These are phyloP conservation scores for Girardinichthys multiradiatus DNA, from an alignment of 2,113 vertebrate species.

Conservation along the genomic window DNA sequence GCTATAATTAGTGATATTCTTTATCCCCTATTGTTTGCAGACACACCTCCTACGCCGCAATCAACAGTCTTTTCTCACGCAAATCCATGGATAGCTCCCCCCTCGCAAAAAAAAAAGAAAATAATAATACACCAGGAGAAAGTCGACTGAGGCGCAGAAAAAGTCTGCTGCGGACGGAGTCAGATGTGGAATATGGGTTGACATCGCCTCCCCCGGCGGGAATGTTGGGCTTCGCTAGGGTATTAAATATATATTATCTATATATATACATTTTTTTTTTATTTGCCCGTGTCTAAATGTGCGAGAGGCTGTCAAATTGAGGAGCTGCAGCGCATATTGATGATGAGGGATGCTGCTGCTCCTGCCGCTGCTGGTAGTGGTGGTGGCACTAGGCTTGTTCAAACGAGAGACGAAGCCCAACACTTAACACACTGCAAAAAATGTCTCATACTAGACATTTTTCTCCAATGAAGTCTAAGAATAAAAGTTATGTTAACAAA, in stretches of 20 bases:
- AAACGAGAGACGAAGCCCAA: constrained; percentile 47
- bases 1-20: neutral
- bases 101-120: neutral
- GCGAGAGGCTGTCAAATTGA: constrained; percentile 37
- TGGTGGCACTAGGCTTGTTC: constrained; percentile 63
- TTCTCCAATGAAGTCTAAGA: neutral
- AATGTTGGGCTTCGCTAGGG: neutral
- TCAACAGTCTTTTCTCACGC: constrained; percentile 45
- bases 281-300: constrained; percentile 31
- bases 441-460: constrained; percentile 2
- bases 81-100: constrained; percentile 61
- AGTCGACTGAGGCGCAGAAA: constrained; percentile 24
- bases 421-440: constrained; percentile 67
- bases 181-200: constrained; percentile 43
- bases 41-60: constrained; percentile 5
- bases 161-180: constrained; percentile 58
- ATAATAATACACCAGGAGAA: constrained; percentile 22
- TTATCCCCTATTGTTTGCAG: neutral
- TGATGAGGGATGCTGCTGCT: constrained; percentile 63
- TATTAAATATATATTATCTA: no score
- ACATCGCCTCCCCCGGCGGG: constrained; percentile 36
- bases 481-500: neutral
- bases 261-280: no score
- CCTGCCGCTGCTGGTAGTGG: constrained; percentile 40
- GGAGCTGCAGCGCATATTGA: constrained; percentile 68